phyloP scores from a whole-genome alignment of 2,888 invertebrate species.

The Meiosimyza platycephala region DNA sequence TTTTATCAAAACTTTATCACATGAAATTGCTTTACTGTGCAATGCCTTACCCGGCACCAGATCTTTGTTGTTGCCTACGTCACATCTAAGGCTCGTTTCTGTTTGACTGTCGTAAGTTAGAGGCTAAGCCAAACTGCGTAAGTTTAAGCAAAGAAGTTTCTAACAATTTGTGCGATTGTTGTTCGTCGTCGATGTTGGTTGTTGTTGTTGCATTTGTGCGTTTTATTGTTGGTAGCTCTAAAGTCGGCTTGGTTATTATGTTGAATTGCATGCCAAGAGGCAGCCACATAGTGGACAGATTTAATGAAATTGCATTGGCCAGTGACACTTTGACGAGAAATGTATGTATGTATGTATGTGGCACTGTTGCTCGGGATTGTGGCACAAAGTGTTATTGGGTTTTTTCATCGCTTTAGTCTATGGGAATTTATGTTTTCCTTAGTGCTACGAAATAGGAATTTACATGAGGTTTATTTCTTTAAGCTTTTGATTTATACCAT shows the following conservation, averaged over 20 bases:
- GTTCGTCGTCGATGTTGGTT: slow-evolving; percentile 6
- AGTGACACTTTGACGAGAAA: slow-evolving; percentile 12
- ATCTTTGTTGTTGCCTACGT: no score
- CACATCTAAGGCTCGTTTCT: no score
- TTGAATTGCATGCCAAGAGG: slow-evolving; percentile 1
- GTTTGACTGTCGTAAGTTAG: no score
- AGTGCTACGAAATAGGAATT: not conserved
- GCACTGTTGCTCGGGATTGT: not conserved
- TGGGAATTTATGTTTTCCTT: slow-evolving; percentile 9
- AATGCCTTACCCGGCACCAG: no score
- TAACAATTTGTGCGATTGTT: not conserved
- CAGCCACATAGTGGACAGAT: slow-evolving; percentile 8
- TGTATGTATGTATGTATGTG: not conserved
- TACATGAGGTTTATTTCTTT: not conserved
- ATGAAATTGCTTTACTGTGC: no score
- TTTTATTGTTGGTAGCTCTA: slow-evolving; percentile 7
- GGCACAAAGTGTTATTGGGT: not conserved
- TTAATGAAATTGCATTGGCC: slow-evolving; percentile 23
- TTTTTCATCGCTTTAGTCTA: not conserved
- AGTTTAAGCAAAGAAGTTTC: not conserved
- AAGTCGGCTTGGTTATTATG: not conserved
- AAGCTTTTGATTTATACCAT: not conserved
- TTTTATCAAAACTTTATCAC: no score
- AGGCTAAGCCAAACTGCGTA: no score
- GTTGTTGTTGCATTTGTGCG: not conserved